Percentiles rank a stretch among this genome's conserved stretches.
These are phyloP conservation scores for Callipepla squamata DNA, from an alignment of 2,113 vertebrate genomes.

Conservation along the genomic window DNA sequence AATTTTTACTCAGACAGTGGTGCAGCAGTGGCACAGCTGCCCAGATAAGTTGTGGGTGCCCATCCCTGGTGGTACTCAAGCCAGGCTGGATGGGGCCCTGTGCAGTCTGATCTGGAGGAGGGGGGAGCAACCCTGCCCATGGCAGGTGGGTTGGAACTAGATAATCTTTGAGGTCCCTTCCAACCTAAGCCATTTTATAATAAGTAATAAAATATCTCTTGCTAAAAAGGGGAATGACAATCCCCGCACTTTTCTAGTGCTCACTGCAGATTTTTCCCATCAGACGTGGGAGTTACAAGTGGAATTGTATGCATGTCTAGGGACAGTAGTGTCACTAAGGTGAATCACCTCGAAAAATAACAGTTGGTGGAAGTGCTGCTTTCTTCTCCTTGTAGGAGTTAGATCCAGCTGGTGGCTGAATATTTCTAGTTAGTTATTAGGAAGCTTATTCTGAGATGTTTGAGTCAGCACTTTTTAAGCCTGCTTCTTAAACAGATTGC, in stretches of 20 bases:
- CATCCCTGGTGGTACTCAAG: too few species aligned
- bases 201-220: conserved; percentile 9
- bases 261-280: not conserved
- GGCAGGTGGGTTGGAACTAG: too few species aligned
- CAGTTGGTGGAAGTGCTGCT: not conserved
- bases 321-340: not conserved
- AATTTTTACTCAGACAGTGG: too few species aligned
- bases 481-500: not conserved
- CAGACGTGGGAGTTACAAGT: not conserved
- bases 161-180: too few species aligned
- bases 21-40: too few species aligned
- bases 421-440: not conserved
- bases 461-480: not conserved
- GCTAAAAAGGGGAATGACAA: not conserved
- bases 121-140: too few species aligned
- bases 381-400: not conserved
- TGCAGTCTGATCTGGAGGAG: too few species aligned
- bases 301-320: not conserved
- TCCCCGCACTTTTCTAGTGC: not conserved
- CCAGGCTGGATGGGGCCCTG: too few species aligned
- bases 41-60: too few species aligned
- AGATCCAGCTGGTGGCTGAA: not conserved
- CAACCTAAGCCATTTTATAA: too few species aligned
- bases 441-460: not conserved
- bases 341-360: not conserved